A percentile compares a stretch with the other conserved stretches of the same genome.
Evolutionary conservation across 2,113 vertebrate genomes (phyloP).

Genomic region (Tursiops truncatus): DNA sequence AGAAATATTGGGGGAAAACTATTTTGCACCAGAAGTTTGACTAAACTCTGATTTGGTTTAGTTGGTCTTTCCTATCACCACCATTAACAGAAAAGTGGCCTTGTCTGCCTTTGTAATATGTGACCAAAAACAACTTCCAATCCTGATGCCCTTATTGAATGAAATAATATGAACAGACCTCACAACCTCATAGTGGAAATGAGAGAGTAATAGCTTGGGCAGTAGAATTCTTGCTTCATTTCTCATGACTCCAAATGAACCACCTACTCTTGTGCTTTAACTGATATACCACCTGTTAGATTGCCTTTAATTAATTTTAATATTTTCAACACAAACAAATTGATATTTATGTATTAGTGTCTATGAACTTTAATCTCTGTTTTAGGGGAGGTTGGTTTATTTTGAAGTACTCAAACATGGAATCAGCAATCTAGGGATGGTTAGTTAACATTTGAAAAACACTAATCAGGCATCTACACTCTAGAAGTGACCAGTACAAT

Average conservation of each 20-base stretch:
- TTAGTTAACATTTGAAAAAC: not conserved
- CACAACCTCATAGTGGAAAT: not conserved
- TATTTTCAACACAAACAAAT: not conserved
- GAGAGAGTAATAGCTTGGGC: not conserved
- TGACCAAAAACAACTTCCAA: not conserved
- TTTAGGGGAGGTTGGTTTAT: not conserved
- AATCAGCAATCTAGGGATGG: not conserved
- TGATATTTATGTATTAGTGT: not conserved
- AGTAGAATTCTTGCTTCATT: not conserved
- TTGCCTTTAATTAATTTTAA: not conserved
- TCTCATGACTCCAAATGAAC: not conserved
- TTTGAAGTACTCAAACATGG: not conserved
- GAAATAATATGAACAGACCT: not conserved
- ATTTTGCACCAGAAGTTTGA: not conserved
- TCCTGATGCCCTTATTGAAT: not conserved
- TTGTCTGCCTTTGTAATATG: not conserved
- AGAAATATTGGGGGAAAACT: not conserved
- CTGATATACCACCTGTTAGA: not conserved
- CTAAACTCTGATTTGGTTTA: not conserved
- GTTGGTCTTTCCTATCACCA: not conserved
- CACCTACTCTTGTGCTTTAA: not conserved
- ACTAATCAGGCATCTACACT: not conserved
- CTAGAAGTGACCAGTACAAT: not conserved
- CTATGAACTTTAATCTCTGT: not conserved
- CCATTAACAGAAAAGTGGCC: not conserved